phyloP scores from a whole-genome alignment of 2,888 invertebrate genomes.

The Drosophila stalkeri region DNA sequence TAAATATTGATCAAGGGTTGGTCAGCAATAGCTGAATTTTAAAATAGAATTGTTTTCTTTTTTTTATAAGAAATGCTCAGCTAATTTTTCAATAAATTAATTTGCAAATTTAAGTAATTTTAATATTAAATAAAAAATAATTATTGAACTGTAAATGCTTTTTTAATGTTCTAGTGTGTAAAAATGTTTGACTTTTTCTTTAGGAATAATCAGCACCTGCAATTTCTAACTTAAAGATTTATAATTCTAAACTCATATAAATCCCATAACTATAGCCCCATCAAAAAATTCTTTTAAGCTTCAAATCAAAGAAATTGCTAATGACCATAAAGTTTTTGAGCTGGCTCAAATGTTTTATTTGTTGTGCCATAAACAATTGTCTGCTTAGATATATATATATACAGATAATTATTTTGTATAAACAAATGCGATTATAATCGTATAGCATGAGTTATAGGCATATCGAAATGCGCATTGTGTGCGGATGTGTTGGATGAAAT shows the following conservation, averaged over 20 bases:
- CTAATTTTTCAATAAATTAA: too few species aligned
- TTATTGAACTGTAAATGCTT: too few species aligned
- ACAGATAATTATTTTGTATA: conserved; percentile 17
- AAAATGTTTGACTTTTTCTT: too few species aligned
- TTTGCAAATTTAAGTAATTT: too few species aligned
- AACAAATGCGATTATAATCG: conserved; percentile 31
- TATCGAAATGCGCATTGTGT: conserved; percentile 33
- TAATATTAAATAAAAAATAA: too few species aligned
- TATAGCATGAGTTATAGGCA: conserved; percentile 37
- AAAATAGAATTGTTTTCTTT: too few species aligned
- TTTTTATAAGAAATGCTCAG: too few species aligned
- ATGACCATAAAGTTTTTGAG: conserved; percentile 50
- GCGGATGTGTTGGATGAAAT: conserved; percentile 62
- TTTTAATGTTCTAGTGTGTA: too few species aligned
- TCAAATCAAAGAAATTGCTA: neutral
- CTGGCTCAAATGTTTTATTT: conserved; percentile 43
- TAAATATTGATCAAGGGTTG: neutral
- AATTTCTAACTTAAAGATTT: neutral
- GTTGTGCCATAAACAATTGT: conserved; percentile 47
- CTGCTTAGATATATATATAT: neutral
- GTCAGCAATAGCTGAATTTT: neutral
- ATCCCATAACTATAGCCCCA: neutral
- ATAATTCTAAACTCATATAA: neutral
- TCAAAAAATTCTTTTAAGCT: neutral
- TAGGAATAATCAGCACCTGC: too few species aligned